Conservation (phyloP, 1,140 invertebrate genomes). For the Trachelipus rathkii region DNA sequence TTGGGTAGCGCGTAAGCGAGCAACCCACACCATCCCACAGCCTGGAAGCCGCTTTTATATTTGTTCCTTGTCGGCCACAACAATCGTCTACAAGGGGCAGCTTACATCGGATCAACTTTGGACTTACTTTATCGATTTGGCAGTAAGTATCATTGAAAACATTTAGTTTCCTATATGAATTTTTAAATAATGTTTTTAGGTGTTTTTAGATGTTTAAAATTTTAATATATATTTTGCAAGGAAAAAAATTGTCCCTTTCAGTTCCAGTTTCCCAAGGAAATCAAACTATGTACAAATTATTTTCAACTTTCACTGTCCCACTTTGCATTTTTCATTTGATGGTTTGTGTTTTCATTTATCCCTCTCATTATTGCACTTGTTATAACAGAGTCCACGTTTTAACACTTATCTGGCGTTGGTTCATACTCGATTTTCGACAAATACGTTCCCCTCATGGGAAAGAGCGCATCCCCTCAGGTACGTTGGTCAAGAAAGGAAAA, state of each 20-base stretch:
- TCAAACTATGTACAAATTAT: too few species aligned
- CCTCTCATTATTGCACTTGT: slow-evolving; percentile 25
- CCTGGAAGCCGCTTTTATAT: slow-evolving; percentile 89
- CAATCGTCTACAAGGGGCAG: slow-evolving; percentile 96
- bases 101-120: slow-evolving; percentile 93
- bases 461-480: slow-evolving; percentile 95
- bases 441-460: slow-evolving; percentile 99
- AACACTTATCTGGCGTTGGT: slow-evolving; percentile 92
- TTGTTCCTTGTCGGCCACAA: slow-evolving; percentile 85
- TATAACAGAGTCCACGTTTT: slow-evolving; percentile 66
- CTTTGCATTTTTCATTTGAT: neutral
- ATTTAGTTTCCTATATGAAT: too few species aligned
- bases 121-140: slow-evolving; percentile 71
- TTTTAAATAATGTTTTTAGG: too few species aligned
- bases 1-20: slow-evolving; percentile 86
- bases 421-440: slow-evolving; percentile 96
- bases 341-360: neutral
- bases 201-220: too few species aligned
- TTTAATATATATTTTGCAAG: too few species aligned
- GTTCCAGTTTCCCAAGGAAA: too few species aligned
- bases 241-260: too few species aligned
- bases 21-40: slow-evolving; percentile 79
- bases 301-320: too few species aligned
- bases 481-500: slow-evolving; percentile 26
- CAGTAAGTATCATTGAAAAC: slow-evolving; percentile 49